Evolutionary conservation across 2,888 invertebrate genomes (phyloP).

Genomic region (Mylabris sibirica): DNA sequence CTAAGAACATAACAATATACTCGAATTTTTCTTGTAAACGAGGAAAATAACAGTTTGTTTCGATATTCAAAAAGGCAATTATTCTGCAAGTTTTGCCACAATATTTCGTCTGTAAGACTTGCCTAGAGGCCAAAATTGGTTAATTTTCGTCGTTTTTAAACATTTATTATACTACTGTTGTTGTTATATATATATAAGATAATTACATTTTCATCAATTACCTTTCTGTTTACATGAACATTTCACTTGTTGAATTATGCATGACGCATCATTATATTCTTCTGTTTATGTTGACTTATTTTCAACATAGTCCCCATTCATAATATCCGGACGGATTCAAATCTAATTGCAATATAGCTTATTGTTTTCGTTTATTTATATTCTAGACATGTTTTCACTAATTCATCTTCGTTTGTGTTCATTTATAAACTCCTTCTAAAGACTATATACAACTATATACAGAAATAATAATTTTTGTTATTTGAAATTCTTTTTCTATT

Average conservation of each 20-base stretch:
- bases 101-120: too few species aligned
- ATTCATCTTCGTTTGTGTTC: conserved; percentile 8
- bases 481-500: not conserved
- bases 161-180: too few species aligned
- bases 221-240: not conserved
- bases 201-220: not conserved
- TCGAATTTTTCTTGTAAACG: too few species aligned
- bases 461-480: not conserved
- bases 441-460: not conserved
- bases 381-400: not conserved
- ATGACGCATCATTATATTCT: not conserved
- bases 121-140: too few species aligned
- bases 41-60: too few species aligned
- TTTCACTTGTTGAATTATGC: conserved; percentile 6
- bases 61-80: too few species aligned
- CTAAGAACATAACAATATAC: too few species aligned
- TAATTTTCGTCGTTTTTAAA: too few species aligned
- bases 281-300: conserved; percentile 1
- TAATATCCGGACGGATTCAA: conserved; percentile 1
- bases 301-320: not conserved
- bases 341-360: conserved; percentile 3
- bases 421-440: not conserved
- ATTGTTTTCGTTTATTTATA: not conserved
- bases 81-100: too few species aligned
- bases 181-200: too few species aligned